A percentile compares a stretch with the other conserved stretches of the same genome.
Evolutionary conservation across 1,140 invertebrate species (phyloP).

Genomic region (Schlechtendalia chinensis): DNA sequence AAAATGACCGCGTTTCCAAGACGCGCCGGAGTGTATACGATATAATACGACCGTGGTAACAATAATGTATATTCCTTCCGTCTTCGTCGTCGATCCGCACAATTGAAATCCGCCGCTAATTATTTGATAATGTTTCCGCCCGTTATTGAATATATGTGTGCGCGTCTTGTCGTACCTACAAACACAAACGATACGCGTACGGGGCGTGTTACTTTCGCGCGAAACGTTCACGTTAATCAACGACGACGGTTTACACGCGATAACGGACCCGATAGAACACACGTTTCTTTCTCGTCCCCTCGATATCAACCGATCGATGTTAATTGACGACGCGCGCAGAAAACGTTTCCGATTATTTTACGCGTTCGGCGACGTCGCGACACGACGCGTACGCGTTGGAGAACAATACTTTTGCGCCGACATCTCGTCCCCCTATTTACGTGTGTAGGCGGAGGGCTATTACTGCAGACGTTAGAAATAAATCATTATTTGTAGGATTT

Average conservation of each 20-base stretch:
- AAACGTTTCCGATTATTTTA: slow-evolving; percentile 19
- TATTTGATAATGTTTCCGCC: slow-evolving; percentile 18
- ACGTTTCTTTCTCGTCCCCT: too few species aligned
- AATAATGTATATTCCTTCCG: slow-evolving; percentile 25
- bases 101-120: slow-evolving; percentile 10
- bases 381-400: too few species aligned
- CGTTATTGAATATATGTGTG: slow-evolving; percentile 6
- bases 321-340: neutral
- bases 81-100: neutral
- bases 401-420: neutral
- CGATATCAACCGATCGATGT: neutral
- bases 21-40: neutral
- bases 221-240: too few species aligned
- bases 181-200: neutral
- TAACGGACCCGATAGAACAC: too few species aligned
- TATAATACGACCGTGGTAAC: too few species aligned
- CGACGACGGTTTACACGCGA: too few species aligned
- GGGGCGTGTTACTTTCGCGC: too few species aligned
- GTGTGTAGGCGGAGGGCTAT: slow-evolving; percentile 31
- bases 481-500: slow-evolving; percentile 46
- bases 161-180: too few species aligned
- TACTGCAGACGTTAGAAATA: slow-evolving; percentile 32
- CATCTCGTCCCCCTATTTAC: slow-evolving; percentile 2
- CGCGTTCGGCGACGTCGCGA: neutral
- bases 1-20: slow-evolving; percentile 41